Base-by-base conservation (phyloP, 1,140 invertebrate genomes). In the Piezodorus guildinii region DNA sequence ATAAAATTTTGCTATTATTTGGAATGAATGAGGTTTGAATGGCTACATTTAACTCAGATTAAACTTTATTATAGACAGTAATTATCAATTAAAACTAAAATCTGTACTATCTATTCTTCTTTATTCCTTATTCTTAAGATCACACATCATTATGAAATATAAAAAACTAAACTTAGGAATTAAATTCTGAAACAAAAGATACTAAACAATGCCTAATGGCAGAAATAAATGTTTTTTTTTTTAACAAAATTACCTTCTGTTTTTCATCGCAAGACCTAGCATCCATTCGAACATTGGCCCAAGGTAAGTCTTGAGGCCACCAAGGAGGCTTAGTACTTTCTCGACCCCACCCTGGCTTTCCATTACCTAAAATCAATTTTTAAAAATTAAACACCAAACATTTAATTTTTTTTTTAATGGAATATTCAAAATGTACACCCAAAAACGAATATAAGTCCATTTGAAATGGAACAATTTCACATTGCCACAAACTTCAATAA, bases 241-340 rank as follows among this genome's bases (percentile, higher is more conserved):
- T 12, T 46, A 5, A n/a, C n/a, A n/a, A 74, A 19, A 17, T 15
- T 56, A 56, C 52, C 52, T 56, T 56, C 17, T 96, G 93, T 74
- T 98, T 98, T 71, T 96, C 91, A 67, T 96, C 93, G 73, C 96
- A 94, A 27, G 89, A 86, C 65, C 94, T 80, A 4, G 92, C 94
- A 77, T 98, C 94, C 88, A 96, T 96, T 63, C 94, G 80, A 3
- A 98, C 94, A 79, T 98, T 98, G 21, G 94, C 94, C 94, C 94
- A 98, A 0, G 94, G 93, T 66, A 96, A 78, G 75, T 96, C 94
- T 74, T 89, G 88, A 14, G 94, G 94, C 94, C 94, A 98, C 94
- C 94, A 98, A 1, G 88, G 85, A 46, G 94, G 94, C 69, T 92
- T 80, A 45, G 91, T 96, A 16, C 92, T 93, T 70, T 95, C 91